phyloP scores from a whole-genome alignment of 2,797 vertebrate genomes.

The Distichodus sexfasciatus region DNA sequence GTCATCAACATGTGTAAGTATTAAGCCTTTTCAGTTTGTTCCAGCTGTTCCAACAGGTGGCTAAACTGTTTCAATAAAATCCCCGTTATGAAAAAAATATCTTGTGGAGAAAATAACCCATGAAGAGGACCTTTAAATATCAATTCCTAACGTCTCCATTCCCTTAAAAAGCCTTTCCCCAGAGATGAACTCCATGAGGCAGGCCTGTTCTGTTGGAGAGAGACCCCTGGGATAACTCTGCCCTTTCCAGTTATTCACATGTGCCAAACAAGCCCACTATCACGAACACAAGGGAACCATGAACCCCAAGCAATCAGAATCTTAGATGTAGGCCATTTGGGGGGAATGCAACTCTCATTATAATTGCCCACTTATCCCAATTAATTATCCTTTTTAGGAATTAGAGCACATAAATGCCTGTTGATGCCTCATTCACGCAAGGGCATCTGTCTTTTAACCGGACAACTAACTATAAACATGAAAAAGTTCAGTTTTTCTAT shows the following conservation, averaged over 20 bases:
- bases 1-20: too few relatives aligned
- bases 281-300: constrained; percentile 24
- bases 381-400: constrained; percentile 12
- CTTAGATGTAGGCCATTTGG: not conserved
- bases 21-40: too few relatives aligned
- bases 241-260: constrained; percentile 39
- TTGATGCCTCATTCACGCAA: not conserved
- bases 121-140: constrained; percentile 30
- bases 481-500: constrained; percentile 24
- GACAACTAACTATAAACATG: constrained; percentile 2
- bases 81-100: constrained; percentile 21
- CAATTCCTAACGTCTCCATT: constrained; percentile 12
- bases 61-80: constrained; percentile 24
- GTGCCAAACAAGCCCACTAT: constrained; percentile 34
- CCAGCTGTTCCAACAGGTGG: constrained; percentile 14
- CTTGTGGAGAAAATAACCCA: constrained; percentile 10
- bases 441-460: constrained; percentile 12
- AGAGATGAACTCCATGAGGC: constrained; percentile 1
- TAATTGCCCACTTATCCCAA: not conserved
- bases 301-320: constrained; percentile 10
- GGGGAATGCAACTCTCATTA: not conserved
- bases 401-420: not conserved
- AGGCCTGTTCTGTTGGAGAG: constrained; percentile 18
- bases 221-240: constrained; percentile 45
- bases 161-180: constrained; percentile 34